Percentiles rank a stretch among this genome's conserved stretches.
Evolutionary conservation across 2,113 vertebrate species (phyloP).

Genomic region (Dipodomys spectabilis): DNA sequence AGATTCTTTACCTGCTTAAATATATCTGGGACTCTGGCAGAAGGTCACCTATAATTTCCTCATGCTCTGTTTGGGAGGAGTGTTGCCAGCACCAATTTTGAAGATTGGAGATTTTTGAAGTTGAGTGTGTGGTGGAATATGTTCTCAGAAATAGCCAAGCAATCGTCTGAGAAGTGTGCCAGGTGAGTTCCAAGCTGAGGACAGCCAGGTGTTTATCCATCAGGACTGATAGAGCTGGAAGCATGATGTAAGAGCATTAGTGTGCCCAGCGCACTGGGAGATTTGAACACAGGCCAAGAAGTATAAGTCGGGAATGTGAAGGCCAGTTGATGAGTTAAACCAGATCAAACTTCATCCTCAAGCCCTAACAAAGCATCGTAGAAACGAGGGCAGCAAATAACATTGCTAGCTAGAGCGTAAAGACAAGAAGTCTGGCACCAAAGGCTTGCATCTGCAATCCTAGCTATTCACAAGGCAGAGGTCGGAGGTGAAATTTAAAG

Average conservation of each 20-base stretch:
- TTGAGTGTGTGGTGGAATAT: neutral
- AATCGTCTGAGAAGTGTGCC: neutral
- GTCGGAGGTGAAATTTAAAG: no score
- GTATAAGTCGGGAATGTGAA: neutral
- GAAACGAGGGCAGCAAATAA: neutral
- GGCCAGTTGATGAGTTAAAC: neutral
- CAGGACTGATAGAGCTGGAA: neutral
- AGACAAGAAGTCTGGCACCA: no score
- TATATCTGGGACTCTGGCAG: neutral
- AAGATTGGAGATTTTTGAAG: neutral
- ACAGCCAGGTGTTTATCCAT: neutral
- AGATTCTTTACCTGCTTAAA: neutral
- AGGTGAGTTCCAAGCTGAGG: neutral
- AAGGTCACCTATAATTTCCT: neutral
- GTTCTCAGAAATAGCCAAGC: neutral
- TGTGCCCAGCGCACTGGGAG: neutral
- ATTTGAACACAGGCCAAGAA: neutral
- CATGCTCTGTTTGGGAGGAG: neutral
- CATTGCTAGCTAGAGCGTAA: neutral
- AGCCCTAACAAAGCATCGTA: neutral
- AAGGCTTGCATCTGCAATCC: no score
- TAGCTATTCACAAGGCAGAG: no score
- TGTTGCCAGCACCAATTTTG: neutral
- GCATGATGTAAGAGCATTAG: rapidly evolving
- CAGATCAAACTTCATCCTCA: neutral